phyloP scores from a whole-genome alignment of 2,888 invertebrate genomes.

The Diarsia dahlii region DNA sequence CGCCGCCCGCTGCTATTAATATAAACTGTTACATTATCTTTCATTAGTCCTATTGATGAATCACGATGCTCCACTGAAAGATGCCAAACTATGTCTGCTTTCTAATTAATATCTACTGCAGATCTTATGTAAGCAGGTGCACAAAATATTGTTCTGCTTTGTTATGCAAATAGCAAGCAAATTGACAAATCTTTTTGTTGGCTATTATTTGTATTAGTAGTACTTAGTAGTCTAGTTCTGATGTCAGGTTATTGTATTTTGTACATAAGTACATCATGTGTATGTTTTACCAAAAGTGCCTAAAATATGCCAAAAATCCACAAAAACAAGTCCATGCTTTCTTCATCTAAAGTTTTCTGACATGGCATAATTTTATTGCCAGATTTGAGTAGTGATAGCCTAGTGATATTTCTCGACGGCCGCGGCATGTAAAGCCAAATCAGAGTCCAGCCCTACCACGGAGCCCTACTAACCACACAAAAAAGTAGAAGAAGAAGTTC shows the following conservation, averaged over 20 bases:
- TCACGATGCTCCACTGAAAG: constrained; percentile 67
- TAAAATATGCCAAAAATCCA: neutral
- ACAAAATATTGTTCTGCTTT: constrained; percentile 6
- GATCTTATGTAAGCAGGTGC: constrained; percentile 30
- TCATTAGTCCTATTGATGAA: constrained; percentile 73
- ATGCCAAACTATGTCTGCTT: constrained; percentile 50
- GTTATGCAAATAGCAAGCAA: constrained; percentile 15
- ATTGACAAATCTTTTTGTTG: constrained; percentile 10
- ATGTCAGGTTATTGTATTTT: constrained; percentile 1
- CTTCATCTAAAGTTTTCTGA: neutral
- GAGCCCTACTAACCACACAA: too few species aligned
- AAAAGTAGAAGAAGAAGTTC: too few species aligned
- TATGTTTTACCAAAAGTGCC: neutral
- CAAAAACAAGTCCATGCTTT: too few species aligned
- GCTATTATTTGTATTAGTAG: neutral
- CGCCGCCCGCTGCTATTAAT: constrained; percentile 73
- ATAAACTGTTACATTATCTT: constrained; percentile 75
- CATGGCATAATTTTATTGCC: neutral
- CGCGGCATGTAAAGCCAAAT: too few species aligned
- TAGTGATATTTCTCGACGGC: too few species aligned
- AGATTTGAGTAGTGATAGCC: too few species aligned
- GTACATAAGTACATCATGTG: neutral
- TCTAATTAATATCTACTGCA: constrained; percentile 38
- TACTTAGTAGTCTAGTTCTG: neutral
- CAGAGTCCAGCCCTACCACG: too few species aligned